These are phyloP conservation scores for Eurytoma californica DNA, from an alignment of 2,888 invertebrate species.

Conservation along the genomic window DNA sequence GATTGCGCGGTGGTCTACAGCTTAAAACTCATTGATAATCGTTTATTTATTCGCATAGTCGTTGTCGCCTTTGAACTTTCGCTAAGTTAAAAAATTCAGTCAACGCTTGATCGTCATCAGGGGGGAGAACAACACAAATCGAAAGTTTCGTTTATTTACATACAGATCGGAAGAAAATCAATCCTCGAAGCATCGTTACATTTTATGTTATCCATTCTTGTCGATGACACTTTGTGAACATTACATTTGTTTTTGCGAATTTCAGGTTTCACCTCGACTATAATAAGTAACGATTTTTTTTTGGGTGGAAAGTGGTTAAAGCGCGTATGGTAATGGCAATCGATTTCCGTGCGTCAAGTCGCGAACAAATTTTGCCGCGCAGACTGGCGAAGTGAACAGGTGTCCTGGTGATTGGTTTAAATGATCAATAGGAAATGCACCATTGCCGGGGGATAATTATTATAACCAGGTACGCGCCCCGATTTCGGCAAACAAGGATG, in stretches of 20 bases:
- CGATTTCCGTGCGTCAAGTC: no score
- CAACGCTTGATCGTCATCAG: constrained; percentile 38
- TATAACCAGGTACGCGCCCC: constrained; percentile 20
- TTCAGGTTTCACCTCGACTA: constrained; percentile 22
- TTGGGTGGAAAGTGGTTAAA: neutral
- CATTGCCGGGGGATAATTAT: constrained; percentile 23
- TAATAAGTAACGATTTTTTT: neutral
- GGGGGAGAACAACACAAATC: neutral
- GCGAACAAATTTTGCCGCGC: no score
- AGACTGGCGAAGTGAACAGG: no score
- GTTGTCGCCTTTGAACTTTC: constrained; percentile 44
- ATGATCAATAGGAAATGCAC: constrained; percentile 2
- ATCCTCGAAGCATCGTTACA: constrained; percentile 20
- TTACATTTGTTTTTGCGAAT: constrained; percentile 28
- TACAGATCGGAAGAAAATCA: constrained; percentile 16
- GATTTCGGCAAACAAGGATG: constrained; percentile 13
- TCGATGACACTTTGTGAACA: constrained; percentile 18
- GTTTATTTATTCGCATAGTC: constrained; percentile 15
- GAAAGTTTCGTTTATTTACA: constrained; percentile 31
- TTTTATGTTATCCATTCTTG: constrained; percentile 2
- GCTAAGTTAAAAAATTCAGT: constrained; percentile 52
- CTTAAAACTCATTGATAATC: neutral
- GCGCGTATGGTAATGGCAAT: no score
- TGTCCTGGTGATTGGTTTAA: neutral
- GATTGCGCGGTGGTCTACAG: constrained; percentile 9